Evolutionary conservation across 2,888 invertebrate species (phyloP), one percentile per base, ranked within the genome.

Genomic region (Cataglyphis livida): DNA sequence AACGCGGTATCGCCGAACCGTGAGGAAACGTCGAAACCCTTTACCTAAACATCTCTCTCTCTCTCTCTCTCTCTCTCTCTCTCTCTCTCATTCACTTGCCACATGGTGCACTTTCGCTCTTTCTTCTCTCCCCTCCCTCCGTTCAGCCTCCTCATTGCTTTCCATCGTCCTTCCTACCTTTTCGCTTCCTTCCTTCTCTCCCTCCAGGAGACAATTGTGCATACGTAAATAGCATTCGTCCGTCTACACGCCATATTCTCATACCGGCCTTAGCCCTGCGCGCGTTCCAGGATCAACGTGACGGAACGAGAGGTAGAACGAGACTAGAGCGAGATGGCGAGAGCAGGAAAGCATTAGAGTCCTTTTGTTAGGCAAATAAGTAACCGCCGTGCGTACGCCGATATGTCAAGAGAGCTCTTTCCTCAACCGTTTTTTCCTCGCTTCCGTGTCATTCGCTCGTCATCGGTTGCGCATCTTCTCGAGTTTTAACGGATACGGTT

Each of bases 341-440:
- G 84, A 84, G 74, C 83, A 54, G 79, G 73, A 81, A 84, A 71
- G 66, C 79, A 82, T 68, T 51, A 79, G 25, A 71, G 81, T 81
- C 81, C 90, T 90, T 93, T 94, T 94, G 94, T 94, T 92, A 93
- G 82, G 92, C 92, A 92, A 93, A 93, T 88, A 91, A 92, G 92
- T 91, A 93, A 93, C 94, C 92, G 93, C 88, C 92, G 87, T 82
- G 82, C 65, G 65, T 65, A 54, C 41, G 38, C 38, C 74, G 59
- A 59, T 59, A 28, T 61, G 61, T 32, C 65, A 38, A 75, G 44
- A 82, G 84, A 82, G 85, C 82, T 76, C 88, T 86, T 82, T 85
- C 82, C 64, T 68, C 82, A 79, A 90, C 81, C 87, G 87, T 88
- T 87, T 89, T 90, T 84, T 89, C 78, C 74, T 84, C 82, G 81